phyloP scores from a whole-genome alignment of 2,113 vertebrate genomes.

The Platichthys stellatus region DNA sequence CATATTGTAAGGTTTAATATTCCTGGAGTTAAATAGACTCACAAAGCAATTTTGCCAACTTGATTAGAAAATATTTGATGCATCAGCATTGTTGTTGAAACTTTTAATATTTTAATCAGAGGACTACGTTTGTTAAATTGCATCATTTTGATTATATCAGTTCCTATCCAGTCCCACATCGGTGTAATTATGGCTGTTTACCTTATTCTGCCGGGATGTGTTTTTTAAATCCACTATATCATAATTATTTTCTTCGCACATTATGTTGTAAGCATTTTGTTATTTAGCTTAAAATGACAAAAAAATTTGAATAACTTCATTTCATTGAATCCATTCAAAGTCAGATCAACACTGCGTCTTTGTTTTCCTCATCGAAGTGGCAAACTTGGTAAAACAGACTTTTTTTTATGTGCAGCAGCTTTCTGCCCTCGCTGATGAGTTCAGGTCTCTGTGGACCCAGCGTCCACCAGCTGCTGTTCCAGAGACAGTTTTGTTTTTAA shows the following conservation, averaged over 20 bases:
- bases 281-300: not conserved
- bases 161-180: not conserved
- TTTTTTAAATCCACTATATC: not conserved
- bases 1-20: too few species aligned
- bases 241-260: not conserved
- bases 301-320: not conserved
- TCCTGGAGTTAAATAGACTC: too few species aligned
- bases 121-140: not conserved
- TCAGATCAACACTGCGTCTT: not conserved
- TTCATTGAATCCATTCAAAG: not conserved
- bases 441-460: conserved; percentile 14
- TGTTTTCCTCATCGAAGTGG: not conserved
- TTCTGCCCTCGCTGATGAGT: conserved; percentile 8
- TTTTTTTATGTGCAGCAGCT: not conserved
- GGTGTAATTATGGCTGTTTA: not conserved
- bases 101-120: not conserved
- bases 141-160: not conserved
- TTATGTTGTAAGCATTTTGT: not conserved
- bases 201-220: not conserved
- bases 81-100: not conserved
- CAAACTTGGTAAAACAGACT: not conserved
- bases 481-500: not conserved
- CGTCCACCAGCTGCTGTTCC: conserved; percentile 2
- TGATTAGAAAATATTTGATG: not conserved
- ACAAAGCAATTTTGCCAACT: not conserved